Evolutionary conservation across 1,140 invertebrate species (phyloP), one percentile per base, ranked within the genome.

Genomic region (Arion vulgaris): DNA sequence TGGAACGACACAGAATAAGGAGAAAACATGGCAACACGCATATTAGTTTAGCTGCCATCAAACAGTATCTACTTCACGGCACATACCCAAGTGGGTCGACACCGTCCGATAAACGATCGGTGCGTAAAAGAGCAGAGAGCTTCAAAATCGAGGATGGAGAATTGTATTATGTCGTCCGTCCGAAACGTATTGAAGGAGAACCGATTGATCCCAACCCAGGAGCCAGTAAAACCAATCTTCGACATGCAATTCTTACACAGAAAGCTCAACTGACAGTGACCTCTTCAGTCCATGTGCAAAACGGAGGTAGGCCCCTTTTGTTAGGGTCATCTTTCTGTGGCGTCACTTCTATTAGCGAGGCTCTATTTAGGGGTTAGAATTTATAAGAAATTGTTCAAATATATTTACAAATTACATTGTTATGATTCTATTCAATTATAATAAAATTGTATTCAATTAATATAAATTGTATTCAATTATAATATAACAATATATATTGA

Each of bases 131-230:
- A 71, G 26, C 78, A 23, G 78, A 80, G n/a, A 71, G 62, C 32
- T 80, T 80, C 68, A 80, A 71, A 51, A 69, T 80, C n/a, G 66
- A 80, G 39, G 78, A 71, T 80, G 78, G 68, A 15, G 78, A 80
- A 71, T 49, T 80, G 38, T 71, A 71, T 71, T 80, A 80, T 39
- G 49, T 80, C 49, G 66, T 32, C 68, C 62, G 66, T 28, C 78
- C 78, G 1, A 80, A 80, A 71, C 78, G 66, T 49, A 34, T 80
- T 0, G 78, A 80, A 28, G 78, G 68, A 51, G 78, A 80, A 32
- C 78, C 78, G 34, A 11, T 71, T 69, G 78, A 80, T 71, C 39
- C 62, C 2, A 80, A 80, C 51, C 78, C 78, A 34, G 78, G 62
- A 38, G 62, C 62, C 19, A 57, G 36, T 38, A 80, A 71, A 71